A percentile compares a stretch with the other conserved stretches of the same genome.
phyloP scores from a whole-genome alignment of 2,113 vertebrate genomes.

The Tauraco erythrolophus region DNA sequence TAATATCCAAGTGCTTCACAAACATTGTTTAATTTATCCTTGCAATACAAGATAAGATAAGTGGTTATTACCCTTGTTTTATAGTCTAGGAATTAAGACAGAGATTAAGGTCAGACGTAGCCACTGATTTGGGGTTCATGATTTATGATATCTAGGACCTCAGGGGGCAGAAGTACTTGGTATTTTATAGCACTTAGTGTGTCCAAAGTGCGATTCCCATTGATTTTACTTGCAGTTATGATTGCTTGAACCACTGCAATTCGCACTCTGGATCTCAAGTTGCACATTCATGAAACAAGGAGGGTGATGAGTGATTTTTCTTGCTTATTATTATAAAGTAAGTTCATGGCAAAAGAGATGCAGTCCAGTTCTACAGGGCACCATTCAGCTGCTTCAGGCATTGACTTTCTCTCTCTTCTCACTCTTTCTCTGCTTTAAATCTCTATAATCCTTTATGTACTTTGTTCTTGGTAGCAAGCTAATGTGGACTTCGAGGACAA shows the following conservation, averaged over 20 bases:
- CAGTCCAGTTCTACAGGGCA: background rate
- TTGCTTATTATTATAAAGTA: background rate
- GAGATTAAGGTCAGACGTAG: background rate
- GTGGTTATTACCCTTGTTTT: background rate
- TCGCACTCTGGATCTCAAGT: background rate
- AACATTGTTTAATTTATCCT: constrained; percentile 26
- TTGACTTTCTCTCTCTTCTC: background rate
- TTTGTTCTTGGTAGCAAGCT: background rate
- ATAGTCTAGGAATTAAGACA: background rate
- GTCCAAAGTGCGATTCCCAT: background rate
- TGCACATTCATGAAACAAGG: background rate
- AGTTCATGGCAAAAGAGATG: background rate
- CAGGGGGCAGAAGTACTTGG: background rate
- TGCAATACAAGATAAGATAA: background rate
- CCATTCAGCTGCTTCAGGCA: background rate
- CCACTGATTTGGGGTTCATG: background rate
- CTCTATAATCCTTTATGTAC: background rate
- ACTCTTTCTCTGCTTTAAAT: background rate
- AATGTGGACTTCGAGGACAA: background rate
- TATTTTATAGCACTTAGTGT: background rate
- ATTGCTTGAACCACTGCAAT: background rate
- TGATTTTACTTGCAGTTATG: background rate
- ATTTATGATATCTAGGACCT: background rate
- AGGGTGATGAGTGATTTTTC: background rate
- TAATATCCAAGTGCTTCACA: background rate